Conservation (phyloP, 1,140 invertebrate species). For the Papilio polytes region DNA sequence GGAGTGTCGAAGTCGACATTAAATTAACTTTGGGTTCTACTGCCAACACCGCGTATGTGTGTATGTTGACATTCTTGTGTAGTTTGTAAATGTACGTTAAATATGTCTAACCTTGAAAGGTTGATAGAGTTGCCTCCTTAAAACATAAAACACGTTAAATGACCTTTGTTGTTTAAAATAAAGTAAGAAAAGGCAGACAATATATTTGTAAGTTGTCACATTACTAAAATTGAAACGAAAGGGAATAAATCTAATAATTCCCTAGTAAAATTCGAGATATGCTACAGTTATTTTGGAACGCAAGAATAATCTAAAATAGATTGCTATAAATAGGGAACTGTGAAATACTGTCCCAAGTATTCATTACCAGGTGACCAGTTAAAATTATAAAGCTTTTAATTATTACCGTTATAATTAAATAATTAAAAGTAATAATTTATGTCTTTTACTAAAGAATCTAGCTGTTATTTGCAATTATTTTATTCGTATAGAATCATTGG, state of each 20-base stretch:
- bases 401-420: no score
- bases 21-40: constrained; percentile 53
- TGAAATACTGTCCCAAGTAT: not conserved
- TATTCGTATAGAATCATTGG: not conserved
- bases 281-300: not conserved
- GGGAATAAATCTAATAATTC: not conserved
- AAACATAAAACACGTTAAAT: constrained; percentile 12
- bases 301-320: not conserved
- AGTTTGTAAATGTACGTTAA: constrained; percentile 36
- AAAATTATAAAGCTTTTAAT: no score
- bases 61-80: constrained; percentile 37
- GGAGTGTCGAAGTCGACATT: constrained; percentile 52
- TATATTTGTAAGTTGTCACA: not conserved
- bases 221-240: not conserved
- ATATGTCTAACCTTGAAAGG: constrained; percentile 31
- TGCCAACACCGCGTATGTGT: constrained; percentile 53
- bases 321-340: not conserved
- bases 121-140: constrained; percentile 27
- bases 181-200: not conserved
- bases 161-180: constrained; percentile 24
- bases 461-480: not conserved
- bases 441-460: not conserved
- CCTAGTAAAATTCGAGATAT: not conserved
- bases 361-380: not conserved
- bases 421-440: not conserved